Conservation (phyloP, 92 coral and sea anemone genomes). For the Porites evermanni region DNA sequence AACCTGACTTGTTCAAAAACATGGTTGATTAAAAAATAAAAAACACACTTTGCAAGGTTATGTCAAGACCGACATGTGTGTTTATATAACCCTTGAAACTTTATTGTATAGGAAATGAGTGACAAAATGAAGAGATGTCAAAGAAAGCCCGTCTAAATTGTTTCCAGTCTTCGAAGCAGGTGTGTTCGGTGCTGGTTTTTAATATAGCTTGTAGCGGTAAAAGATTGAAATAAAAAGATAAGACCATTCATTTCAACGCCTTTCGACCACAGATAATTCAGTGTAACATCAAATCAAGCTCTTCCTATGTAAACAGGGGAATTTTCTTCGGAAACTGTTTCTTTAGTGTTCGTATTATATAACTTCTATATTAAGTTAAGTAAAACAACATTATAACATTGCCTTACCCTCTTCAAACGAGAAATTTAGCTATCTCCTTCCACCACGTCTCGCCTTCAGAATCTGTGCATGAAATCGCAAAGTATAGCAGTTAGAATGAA, state of each 20-base stretch:
- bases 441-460: no score
- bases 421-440: no score
- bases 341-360: background rate
- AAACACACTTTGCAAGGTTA: background rate
- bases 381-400: background rate
- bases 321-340: background rate
- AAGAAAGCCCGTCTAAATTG: slow-evolving; percentile 16
- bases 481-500: no score
- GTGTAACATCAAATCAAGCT: background rate
- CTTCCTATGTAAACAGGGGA: background rate
- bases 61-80: slow-evolving; percentile 10
- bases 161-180: slow-evolving; percentile 18
- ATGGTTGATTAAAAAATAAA: background rate
- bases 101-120: slow-evolving; percentile 25
- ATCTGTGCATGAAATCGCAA: no score
- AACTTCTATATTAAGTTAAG: no score
- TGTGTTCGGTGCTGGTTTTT: background rate
- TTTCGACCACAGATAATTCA: background rate
- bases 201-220: background rate
- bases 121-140: slow-evolving; percentile 3
- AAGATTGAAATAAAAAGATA: background rate
- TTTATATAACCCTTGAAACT: slow-evolving; percentile 2
- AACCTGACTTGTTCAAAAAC: no score
- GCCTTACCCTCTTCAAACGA: no score
- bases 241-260: background rate